phyloP scores from a whole-genome alignment of 2,797 vertebrate species.

The Spinibarbus caldwelli region DNA sequence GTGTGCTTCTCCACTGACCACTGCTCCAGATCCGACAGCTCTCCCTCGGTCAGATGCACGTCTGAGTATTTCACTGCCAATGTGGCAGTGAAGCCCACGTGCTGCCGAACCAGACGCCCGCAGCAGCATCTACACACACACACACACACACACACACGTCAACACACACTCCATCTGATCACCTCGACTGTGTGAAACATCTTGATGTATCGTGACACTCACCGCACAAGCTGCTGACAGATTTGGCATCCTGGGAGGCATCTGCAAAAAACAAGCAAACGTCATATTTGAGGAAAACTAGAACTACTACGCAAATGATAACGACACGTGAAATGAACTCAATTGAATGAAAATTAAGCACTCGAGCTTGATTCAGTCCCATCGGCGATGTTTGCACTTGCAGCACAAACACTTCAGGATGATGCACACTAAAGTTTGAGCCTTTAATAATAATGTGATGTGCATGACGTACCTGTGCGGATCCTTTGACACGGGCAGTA shows the following conservation, averaged over 20 bases:
- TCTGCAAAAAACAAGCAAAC: slow-evolving; percentile 74
- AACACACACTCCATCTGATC: neutral
- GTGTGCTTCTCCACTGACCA: slow-evolving; percentile 98
- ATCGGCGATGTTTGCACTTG: neutral
- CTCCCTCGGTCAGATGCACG: slow-evolving; percentile 92
- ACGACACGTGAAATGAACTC: no score
- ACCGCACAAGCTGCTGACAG: slow-evolving; percentile 98
- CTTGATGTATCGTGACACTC: slow-evolving; percentile 64
- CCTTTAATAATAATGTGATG: neutral
- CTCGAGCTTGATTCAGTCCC: no score
- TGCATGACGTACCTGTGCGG: slow-evolving; percentile 90
- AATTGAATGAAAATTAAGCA: no score
- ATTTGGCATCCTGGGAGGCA: slow-evolving; percentile 99
- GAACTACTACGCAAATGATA: no score
- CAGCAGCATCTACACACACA: slow-evolving; percentile 94
- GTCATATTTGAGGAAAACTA: no score
- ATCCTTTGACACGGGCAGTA: slow-evolving; percentile 98
- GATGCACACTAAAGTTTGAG: neutral
- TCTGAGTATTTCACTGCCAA: slow-evolving; percentile 96
- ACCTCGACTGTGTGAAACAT: neutral
- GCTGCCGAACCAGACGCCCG: slow-evolving; percentile 95
- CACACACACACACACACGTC: slow-evolving; percentile 15
- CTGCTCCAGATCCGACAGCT: slow-evolving; percentile 81
- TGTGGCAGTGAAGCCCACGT: slow-evolving; percentile 95
- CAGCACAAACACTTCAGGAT: no score